A percentile compares a stretch with the other conserved stretches of the same genome.
Evolutionary conservation across 2,797 vertebrate genomes (phyloP).

Genomic region (Acanthurus leucopareius): DNA sequence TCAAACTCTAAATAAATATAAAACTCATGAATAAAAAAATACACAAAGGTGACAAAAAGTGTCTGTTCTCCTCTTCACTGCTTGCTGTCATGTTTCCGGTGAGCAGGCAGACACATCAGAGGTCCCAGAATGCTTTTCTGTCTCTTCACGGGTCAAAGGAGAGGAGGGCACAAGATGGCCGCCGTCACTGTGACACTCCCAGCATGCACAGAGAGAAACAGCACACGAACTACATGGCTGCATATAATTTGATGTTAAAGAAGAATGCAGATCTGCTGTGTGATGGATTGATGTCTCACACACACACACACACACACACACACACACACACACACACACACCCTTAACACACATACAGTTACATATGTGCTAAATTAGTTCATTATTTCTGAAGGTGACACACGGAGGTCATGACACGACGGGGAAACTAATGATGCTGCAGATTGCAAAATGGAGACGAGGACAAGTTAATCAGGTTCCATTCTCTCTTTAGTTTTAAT

Average conservation of each 20-base stretch:
- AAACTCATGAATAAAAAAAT: too few relatives aligned
- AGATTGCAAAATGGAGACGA: constrained; percentile 49
- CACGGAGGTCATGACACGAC: constrained; percentile 45
- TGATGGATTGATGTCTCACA: neutral
- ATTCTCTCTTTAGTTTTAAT: constrained; percentile 63
- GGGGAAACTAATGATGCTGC: constrained; percentile 25
- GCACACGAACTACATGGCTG: too few relatives aligned
- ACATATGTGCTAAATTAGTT: constrained; percentile 34
- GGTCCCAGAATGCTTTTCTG: constrained; percentile 44
- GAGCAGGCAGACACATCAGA: constrained; percentile 32
- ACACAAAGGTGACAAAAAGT: neutral
- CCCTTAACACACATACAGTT: neutral
- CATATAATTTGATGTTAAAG: too few relatives aligned
- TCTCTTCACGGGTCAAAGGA: constrained; percentile 50
- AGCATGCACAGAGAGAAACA: neutral
- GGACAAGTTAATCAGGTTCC: constrained; percentile 63
- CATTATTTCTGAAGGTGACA: constrained; percentile 65
- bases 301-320: neutral
- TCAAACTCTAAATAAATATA: too few relatives aligned
- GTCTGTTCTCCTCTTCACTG: neutral
- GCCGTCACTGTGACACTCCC: neutral
- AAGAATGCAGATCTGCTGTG: neutral
- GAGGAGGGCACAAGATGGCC: constrained; percentile 14
- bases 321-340: constrained; percentile 6
- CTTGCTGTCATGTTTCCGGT: constrained; percentile 47